phyloP scores from a whole-genome alignment of 2,113 vertebrate genomes.

The Cephalopterus ornatus region DNA sequence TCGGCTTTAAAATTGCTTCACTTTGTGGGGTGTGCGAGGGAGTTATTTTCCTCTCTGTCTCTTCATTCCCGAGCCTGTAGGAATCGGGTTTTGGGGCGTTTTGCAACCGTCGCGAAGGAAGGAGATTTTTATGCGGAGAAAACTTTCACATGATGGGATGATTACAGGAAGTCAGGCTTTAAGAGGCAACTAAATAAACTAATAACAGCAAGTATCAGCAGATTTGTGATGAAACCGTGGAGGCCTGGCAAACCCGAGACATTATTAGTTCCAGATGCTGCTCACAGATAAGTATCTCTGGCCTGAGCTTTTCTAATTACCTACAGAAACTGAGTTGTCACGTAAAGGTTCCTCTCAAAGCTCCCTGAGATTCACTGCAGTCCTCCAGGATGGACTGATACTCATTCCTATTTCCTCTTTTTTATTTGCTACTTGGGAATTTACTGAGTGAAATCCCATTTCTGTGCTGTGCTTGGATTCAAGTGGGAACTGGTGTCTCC shows the following conservation, averaged over 20 bases:
- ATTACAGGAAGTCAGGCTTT: not conserved
- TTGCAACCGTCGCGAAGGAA: not conserved
- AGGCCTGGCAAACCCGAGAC: not conserved
- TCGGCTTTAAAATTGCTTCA: conserved; percentile 14
- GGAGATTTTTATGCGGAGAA: not conserved
- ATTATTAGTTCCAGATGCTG: conserved; percentile 14
- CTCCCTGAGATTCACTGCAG: not conserved
- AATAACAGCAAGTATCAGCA: conserved; percentile 27
- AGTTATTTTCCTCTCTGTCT: not conserved
- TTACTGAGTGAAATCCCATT: not conserved
- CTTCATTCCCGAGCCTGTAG: not conserved
- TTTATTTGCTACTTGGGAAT: not conserved
- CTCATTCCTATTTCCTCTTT: not conserved
- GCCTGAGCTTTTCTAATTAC: conserved; percentile 33
- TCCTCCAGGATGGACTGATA: not conserved
- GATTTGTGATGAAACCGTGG: conserved; percentile 17
- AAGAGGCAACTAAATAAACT: conserved; percentile 9
- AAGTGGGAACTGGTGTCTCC: not conserved
- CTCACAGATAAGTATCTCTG: not conserved
- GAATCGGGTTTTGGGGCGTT: not conserved
- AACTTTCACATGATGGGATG: not conserved
- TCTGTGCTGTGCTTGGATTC: not conserved
- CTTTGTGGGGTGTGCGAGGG: not conserved
- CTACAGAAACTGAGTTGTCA: not conserved
- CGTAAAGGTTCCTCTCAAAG: not conserved